Base-by-base conservation (phyloP, 2,888 invertebrate species). In the Lasioglossum villosulum region DNA sequence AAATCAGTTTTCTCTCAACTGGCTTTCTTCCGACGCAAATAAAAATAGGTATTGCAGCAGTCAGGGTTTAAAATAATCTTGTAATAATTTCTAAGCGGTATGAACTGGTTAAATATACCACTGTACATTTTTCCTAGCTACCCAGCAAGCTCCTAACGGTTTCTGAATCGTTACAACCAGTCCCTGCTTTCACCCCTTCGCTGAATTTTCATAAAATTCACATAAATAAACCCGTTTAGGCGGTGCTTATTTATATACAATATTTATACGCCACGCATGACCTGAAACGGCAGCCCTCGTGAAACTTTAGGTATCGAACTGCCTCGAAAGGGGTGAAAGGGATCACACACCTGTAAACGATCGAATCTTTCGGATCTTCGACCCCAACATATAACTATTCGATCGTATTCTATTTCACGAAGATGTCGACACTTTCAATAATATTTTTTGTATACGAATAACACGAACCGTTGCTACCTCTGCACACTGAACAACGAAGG, bases 221-320 rank as follows among this genome's bases (percentile, higher is more conserved):
- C 93, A 94, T 94, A 94, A 94, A 94, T 94, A 93, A 92, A 82
- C 78, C 78, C 86, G 80, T 80, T 77, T 72, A 89, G 90, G 86
- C 88, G 90, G 86, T 88, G 88, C 92, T 93, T 93, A 94, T 94
- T 94, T 94, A 93, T 93, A 91, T 90, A 93, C 91, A 94, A 94
- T 94, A 94, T 94, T 94, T 94, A 94, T 94, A 94, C 90, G 92
- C 91, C 89, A 92, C 91, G 91, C 93, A 93, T 91, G 91, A 91
- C 91, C 87, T 81, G 93, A 92, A 89, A 81, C 86, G 84, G 70
- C 59, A 77, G 79, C 90, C 89, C 87, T 84, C 59, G 82, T 78
- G 68, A 80, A 88, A 86, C 66, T 85, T 75, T 34, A 82, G 82
- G 80, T 83, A 84, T 80, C 83, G 82, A 81, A 78, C 82, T 71